A percentile compares a stretch with the other conserved stretches of the same genome.
Conservation (phyloP, 2,113 vertebrate genomes). For the Zosterops hypoxanthus region DNA sequence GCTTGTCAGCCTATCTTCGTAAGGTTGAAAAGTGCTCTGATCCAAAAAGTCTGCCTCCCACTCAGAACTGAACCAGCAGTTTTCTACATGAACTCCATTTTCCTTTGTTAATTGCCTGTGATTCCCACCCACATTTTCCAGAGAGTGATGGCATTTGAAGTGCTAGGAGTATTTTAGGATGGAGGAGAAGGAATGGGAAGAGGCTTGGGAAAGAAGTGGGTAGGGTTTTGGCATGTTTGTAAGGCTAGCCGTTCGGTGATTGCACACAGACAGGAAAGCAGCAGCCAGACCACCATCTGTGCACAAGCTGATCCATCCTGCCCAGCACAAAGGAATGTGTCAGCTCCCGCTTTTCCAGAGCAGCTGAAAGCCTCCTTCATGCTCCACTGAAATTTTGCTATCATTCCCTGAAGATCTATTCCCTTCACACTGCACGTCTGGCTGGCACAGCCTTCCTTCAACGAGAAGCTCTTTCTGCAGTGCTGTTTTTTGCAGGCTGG, state of each 20-base stretch:
- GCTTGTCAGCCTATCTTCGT: neutral
- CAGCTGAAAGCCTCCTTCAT: neutral
- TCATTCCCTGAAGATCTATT: neutral
- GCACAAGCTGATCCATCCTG: neutral
- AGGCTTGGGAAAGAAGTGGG: neutral
- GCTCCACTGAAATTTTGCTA: neutral
- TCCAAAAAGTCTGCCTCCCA: conserved; percentile 10
- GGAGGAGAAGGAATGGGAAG: neutral
- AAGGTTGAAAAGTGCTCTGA: neutral
- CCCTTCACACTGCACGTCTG: neutral
- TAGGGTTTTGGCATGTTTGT: neutral
- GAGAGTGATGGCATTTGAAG: conserved; percentile 12
- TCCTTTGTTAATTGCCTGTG: neutral
- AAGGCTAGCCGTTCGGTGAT: neutral
- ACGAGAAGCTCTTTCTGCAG: neutral
- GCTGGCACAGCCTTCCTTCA: neutral
- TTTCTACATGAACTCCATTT: neutral
- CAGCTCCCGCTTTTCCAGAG: neutral
- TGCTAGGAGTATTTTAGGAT: conserved; percentile 22
- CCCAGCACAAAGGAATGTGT: neutral
- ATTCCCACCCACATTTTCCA: conserved; percentile 2
- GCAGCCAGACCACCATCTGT: conserved; percentile 50
- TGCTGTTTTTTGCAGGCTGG: neutral
- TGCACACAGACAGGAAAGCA: neutral
- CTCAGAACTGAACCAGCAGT: neutral